Evolutionary conservation across 2,888 invertebrate species (phyloP).

Genomic region (Epinotia bilunana): DNA sequence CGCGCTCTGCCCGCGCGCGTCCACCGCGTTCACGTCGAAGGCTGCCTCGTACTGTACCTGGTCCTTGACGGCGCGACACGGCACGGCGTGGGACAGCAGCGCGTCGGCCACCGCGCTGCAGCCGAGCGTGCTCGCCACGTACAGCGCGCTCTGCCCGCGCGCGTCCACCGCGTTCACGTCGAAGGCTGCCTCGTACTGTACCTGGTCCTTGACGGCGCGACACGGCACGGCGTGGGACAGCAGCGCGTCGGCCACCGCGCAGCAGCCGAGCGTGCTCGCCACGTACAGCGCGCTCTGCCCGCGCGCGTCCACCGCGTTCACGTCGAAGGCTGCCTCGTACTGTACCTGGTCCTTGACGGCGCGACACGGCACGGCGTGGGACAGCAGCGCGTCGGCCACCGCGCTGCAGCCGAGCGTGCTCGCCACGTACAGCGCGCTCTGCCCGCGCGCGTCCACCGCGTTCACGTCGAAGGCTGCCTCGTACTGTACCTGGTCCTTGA

Average conservation of each 20-base stretch:
- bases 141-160: conserved; percentile 95
- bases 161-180: conserved; percentile 96
- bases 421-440: conserved; percentile 95
- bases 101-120: conserved; percentile 91
- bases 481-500: conserved; percentile 84
- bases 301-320: conserved; percentile 95
- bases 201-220: conserved; percentile 42
- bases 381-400: conserved; percentile 89
- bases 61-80: conserved; percentile 42
- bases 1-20: conserved; percentile 95
- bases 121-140: conserved; percentile 94
- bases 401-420: conserved; percentile 92
- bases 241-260: conserved; percentile 90
- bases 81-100: conserved; percentile 78
- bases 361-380: conserved; percentile 50
- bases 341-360: conserved; percentile 68
- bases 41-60: conserved; percentile 89
- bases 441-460: conserved; percentile 94
- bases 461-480: conserved; percentile 96
- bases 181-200: conserved; percentile 93
- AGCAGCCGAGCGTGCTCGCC: conserved; percentile 93
- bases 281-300: conserved; percentile 96
- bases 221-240: conserved; percentile 66
- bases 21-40: conserved; percentile 96
- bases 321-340: conserved; percentile 95